phyloP scores from a whole-genome alignment of 2,888 invertebrate species.

The Danaus chrysippus region DNA sequence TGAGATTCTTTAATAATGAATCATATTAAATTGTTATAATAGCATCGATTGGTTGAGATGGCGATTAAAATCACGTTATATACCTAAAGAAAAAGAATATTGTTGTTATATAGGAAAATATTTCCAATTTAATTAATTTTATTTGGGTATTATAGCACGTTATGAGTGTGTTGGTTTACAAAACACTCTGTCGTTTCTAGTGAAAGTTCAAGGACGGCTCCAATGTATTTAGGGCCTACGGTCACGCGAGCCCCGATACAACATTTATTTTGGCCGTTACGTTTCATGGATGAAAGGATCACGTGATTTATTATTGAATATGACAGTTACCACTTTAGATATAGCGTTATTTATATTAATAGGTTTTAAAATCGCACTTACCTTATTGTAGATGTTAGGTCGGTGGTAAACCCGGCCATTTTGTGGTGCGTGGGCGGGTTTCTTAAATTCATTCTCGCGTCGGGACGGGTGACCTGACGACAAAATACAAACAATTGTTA shows the following conservation, averaged over 20 bases:
- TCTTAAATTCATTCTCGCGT: slow-evolving; percentile 81
- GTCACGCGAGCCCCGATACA: not conserved
- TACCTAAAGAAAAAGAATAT: too few species aligned
- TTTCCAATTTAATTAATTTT: too few species aligned
- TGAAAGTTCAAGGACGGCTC: slow-evolving; percentile 1
- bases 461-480: slow-evolving; percentile 71
- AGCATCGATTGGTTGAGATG: slow-evolving; percentile 22
- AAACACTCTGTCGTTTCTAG: not conserved
- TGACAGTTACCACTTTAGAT: not conserved
- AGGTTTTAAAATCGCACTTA: slow-evolving; percentile 32
- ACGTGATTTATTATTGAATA: too few species aligned
- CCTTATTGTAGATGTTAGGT: slow-evolving; percentile 67
- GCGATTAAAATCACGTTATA: slow-evolving; percentile 14
- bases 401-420: slow-evolving; percentile 71
- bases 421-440: slow-evolving; percentile 77
- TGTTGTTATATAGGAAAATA: too few species aligned
- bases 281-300: not conserved
- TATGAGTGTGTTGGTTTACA: not conserved
- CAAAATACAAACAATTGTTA: slow-evolving; percentile 36
- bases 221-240: not conserved
- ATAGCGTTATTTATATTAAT: not conserved
- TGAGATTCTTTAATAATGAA: slow-evolving; percentile 22
- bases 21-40: slow-evolving; percentile 23
- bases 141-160: too few species aligned
- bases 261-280: not conserved